A percentile compares a stretch with the other conserved stretches of the same genome.
Conservation (phyloP, 2,113 vertebrate species). For the Coturnix japonica region DNA sequence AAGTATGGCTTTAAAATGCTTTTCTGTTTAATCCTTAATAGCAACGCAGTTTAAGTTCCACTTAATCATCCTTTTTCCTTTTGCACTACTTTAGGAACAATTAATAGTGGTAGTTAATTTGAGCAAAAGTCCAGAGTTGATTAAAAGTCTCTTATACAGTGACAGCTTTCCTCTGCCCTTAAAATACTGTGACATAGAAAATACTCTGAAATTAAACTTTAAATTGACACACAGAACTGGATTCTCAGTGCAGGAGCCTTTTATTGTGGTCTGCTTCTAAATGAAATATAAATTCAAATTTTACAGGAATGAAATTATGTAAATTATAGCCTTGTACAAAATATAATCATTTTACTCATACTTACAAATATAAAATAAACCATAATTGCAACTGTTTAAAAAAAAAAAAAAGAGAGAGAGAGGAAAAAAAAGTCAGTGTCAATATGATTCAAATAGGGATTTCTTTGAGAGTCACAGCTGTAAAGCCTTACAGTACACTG, state of each 20-base stretch:
- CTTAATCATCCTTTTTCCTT: conserved; percentile 50
- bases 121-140: conserved; percentile 4
- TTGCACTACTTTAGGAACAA: conserved; percentile 39
- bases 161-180: conserved; percentile 21
- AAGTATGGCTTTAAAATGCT: neutral
- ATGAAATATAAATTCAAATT: conserved; percentile 51
- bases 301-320: conserved; percentile 44
- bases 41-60: conserved; percentile 25
- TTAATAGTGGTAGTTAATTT: conserved; percentile 27
- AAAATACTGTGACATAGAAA: conserved; percentile 8
- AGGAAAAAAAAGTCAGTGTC: neutral
- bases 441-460: conserved; percentile 9
- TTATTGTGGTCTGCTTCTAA: conserved; percentile 32
- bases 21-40: conserved; percentile 46
- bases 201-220: conserved; percentile 18
- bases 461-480: neutral
- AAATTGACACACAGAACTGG: neutral
- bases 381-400: neutral
- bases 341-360: neutral
- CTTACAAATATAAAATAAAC: conserved; percentile 1
- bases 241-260: neutral
- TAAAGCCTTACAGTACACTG: neutral
- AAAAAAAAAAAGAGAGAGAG: accelerated
- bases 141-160: conserved; percentile 26
- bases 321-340: conserved; percentile 36